These are phyloP conservation scores for Vesta saturnalis DNA, from an alignment of 2,888 invertebrate genomes.

Conservation along the genomic window DNA sequence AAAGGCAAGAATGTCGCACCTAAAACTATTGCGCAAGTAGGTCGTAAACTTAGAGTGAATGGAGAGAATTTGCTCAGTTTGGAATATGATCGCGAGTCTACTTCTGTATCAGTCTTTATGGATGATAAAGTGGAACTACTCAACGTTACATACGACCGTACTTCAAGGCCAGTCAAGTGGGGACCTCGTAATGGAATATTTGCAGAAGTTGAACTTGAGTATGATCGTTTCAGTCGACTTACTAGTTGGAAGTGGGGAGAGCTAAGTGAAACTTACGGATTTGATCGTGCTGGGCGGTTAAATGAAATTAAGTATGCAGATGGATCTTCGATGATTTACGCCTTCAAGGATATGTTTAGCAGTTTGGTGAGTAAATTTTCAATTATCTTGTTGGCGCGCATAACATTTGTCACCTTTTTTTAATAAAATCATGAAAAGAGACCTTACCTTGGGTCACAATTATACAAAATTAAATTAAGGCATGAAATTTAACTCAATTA, in stretches of 20 bases:
- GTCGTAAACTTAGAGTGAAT: conserved; percentile 86
- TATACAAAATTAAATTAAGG: no score
- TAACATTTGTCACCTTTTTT: no score
- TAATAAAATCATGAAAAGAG: no score
- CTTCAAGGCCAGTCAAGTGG: conserved; percentile 86
- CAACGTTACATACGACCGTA: conserved; percentile 88
- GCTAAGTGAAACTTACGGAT: conserved; percentile 88
- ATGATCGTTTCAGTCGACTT: conserved; percentile 89
- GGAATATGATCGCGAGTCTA: conserved; percentile 89
- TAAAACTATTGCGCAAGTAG: conserved; percentile 83
- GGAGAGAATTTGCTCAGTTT: conserved; percentile 91
- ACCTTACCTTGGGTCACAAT: no score
- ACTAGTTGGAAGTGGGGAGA: conserved; percentile 95
- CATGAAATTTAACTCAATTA: no score
- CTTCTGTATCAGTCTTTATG: conserved; percentile 87
- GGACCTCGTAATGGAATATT: conserved; percentile 87
- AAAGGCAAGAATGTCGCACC: conserved; percentile 67
- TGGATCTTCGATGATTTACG: conserved; percentile 89
- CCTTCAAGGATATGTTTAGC: conserved; percentile 92
- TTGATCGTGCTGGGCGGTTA: conserved; percentile 88
- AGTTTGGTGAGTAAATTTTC: conserved; percentile 67
- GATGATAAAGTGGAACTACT: conserved; percentile 86
- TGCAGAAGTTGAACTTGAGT: conserved; percentile 89
- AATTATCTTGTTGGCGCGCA: not conserved
- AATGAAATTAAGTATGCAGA: conserved; percentile 92